Evolutionary conservation across 2,113 vertebrate species (phyloP).

Genomic region (Mystacornis crossleyi): DNA sequence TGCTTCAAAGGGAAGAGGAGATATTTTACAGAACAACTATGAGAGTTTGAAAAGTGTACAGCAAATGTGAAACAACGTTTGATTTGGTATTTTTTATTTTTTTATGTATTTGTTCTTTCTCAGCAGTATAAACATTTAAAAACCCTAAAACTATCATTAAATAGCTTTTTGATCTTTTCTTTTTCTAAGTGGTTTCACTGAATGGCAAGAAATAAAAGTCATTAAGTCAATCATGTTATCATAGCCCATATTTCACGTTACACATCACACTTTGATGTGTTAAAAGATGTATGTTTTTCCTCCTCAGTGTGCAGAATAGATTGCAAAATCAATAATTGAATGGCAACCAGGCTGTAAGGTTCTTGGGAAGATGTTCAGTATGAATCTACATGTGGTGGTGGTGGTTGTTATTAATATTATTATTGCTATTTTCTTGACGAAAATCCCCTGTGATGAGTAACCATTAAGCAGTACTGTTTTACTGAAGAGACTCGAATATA

Average conservation of each 20-base stretch:
- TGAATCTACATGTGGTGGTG: neutral
- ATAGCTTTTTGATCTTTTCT: neutral
- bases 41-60: constrained; percentile 34
- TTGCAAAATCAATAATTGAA: neutral
- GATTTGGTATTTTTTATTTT: neutral
- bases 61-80: neutral
- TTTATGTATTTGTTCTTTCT: neutral
- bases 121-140: neutral
- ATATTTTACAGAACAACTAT: neutral
- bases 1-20: constrained; percentile 55
- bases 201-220: neutral
- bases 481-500: neutral
- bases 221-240: neutral
- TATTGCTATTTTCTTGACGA: neutral
- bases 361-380: neutral
- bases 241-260: neutral
- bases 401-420: neutral
- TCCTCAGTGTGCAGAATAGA: neutral
- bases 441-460: neutral
- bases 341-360: neutral
- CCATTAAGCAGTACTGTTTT: neutral
- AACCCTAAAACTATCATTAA: neutral
- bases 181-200: neutral
- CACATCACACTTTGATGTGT: neutral
- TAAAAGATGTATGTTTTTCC: neutral